Evolutionary conservation across 2,113 vertebrate species (phyloP).

Genomic region (Eleginops maclovinus): DNA sequence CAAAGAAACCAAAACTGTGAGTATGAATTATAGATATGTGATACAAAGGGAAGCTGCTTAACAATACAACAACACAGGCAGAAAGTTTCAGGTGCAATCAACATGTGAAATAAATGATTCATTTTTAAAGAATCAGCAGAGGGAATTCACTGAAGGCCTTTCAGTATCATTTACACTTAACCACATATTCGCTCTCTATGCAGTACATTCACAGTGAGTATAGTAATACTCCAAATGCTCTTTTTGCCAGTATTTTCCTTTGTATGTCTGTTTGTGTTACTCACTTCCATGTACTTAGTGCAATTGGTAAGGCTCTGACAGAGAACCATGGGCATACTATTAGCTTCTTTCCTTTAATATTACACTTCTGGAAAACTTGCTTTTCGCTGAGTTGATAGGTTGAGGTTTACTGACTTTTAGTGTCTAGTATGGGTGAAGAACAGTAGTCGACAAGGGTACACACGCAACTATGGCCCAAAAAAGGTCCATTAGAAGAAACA

Average conservation of each 20-base stretch:
- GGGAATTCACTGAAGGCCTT: neutral
- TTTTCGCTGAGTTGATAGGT: too few species aligned
- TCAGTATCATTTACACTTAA: neutral
- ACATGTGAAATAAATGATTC: slow-evolving; percentile 23
- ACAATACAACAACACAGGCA: slow-evolving; percentile 13
- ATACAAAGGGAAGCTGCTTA: slow-evolving; percentile 11
- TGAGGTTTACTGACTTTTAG: too few species aligned
- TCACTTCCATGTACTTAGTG: neutral
- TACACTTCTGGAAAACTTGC: too few species aligned
- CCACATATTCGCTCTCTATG: neutral
- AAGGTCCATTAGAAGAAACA: neutral
- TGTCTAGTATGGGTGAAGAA: too few species aligned
- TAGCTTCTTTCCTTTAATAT: neutral
- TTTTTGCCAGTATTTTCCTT: neutral
- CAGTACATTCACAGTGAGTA: neutral
- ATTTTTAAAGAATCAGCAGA: neutral
- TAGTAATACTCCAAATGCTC: neutral
- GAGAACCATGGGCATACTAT: neutral
- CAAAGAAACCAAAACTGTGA: slow-evolving; percentile 46
- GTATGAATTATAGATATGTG: slow-evolving; percentile 55
- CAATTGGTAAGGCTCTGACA: neutral
- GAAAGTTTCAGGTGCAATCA: neutral
- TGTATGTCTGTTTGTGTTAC: neutral
- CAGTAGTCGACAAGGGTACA: neutral
- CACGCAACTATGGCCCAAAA: neutral